Conservation (phyloP, 2,888 invertebrate genomes). For the Perithous albicinctus region DNA sequence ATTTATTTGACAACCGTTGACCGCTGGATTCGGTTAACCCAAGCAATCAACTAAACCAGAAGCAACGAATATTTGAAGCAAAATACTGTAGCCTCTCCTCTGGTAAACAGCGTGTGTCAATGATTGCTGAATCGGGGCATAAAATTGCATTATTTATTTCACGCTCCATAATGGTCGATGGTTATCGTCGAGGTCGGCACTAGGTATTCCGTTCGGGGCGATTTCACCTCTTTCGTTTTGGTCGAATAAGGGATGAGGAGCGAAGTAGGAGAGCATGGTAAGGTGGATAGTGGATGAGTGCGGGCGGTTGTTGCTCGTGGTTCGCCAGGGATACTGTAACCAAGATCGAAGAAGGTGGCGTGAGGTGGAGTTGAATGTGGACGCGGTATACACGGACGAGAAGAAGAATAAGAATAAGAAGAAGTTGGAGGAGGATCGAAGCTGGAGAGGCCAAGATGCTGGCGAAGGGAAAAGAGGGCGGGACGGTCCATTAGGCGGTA, state of each 20-base stretch:
- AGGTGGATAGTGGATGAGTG: conserved; percentile 47
- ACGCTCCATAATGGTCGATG: conserved; percentile 67
- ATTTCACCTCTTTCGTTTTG: conserved; percentile 54
- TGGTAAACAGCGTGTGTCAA: conserved; percentile 13
- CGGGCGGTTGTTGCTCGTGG: conserved; percentile 50
- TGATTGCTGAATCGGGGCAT: conserved; percentile 53
- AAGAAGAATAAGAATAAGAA: conserved; percentile 74
- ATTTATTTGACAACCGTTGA: too few relatives aligned
- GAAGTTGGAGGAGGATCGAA: conserved; percentile 74
- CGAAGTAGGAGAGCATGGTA: conserved; percentile 25
- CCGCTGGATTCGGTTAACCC: too few relatives aligned
- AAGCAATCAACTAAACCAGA: background rate
- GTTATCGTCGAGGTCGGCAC: conserved; percentile 61
- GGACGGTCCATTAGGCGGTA: conserved; percentile 85
- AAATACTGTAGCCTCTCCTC: background rate
- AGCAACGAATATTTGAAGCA: background rate
- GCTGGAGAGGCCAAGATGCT: conserved; percentile 70
- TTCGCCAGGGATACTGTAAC: conserved; percentile 43
- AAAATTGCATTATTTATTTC: conserved; percentile 67
- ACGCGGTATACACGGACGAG: conserved; percentile 65
- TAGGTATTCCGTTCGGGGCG: conserved; percentile 63
- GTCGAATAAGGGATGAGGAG: conserved; percentile 30
- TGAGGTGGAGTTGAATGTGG: conserved; percentile 64
- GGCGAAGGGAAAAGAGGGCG: conserved; percentile 80
- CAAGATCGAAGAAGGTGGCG: conserved; percentile 61